These are phyloP conservation scores for Bombus consobrinus DNA, from an alignment of 1,140 invertebrate species.

Conservation along the genomic window DNA sequence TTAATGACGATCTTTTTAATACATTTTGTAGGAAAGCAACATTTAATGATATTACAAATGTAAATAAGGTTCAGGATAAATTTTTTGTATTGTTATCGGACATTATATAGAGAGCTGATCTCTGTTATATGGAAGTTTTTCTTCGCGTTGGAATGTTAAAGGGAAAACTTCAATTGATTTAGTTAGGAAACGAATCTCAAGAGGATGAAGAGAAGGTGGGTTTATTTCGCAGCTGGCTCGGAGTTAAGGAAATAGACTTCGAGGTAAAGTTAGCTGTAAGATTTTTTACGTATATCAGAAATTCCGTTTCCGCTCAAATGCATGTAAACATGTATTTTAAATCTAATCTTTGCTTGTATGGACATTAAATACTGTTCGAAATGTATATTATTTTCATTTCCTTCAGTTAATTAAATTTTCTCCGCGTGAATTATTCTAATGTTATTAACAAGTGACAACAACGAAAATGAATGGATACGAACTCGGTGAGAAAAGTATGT, in stretches of 20 bases:
- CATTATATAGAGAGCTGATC: not conserved
- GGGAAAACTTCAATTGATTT: constrained; percentile 15
- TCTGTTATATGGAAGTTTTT: not conserved
- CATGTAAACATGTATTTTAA: not conserved
- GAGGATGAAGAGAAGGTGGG: not conserved
- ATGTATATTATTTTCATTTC: not conserved
- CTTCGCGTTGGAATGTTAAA: not conserved
- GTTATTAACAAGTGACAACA: not conserved
- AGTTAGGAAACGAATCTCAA: not conserved
- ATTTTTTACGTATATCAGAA: not conserved
- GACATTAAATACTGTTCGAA: not conserved
- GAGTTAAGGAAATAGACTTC: constrained; percentile 2
- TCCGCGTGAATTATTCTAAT: not conserved
- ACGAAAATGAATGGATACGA: not conserved
- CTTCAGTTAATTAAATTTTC: not conserved
- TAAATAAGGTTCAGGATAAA: not conserved
- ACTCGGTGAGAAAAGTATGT: not conserved
- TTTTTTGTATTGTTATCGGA: not conserved
- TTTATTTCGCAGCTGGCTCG: not conserved
- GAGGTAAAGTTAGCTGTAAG: not conserved
- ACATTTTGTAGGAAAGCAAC: too few relatives aligned
- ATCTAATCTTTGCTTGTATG: not conserved
- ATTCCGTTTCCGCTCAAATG: not conserved
- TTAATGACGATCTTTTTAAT: not conserved
- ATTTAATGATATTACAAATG: not conserved